phyloP scores from a whole-genome alignment of 2,888 invertebrate species.

The Antheraea yamamai region DNA sequence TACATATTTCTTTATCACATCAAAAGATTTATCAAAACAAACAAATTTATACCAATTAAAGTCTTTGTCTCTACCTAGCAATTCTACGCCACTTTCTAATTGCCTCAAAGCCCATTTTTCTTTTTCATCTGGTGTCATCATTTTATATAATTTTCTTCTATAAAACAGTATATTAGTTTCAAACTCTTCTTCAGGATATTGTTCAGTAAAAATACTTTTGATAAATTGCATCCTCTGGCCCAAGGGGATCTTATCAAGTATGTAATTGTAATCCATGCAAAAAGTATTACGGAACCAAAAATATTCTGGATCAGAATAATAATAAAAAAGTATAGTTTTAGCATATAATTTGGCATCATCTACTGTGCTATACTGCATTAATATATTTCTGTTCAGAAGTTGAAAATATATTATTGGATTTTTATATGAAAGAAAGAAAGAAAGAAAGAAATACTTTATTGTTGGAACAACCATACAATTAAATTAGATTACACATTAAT shows the following conservation, averaged over 20 bases:
- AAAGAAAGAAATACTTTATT: too few relatives aligned
- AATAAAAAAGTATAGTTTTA: constrained; percentile 12
- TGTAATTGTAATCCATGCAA: not conserved
- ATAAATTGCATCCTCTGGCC: constrained; percentile 8
- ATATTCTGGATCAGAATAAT: not conserved
- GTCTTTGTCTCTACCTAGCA: constrained; percentile 34
- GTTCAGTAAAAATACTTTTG: constrained; percentile 10
- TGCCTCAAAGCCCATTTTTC: constrained; percentile 44
- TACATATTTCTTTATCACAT: constrained; percentile 27
- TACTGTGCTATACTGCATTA: not conserved
- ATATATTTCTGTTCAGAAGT: constrained; percentile 11
- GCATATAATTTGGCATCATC: constrained; percentile 19
- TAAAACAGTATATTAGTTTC: constrained; percentile 16
- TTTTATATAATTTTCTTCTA: constrained; percentile 9
- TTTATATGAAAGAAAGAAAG: too few relatives aligned
- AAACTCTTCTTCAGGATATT: constrained; percentile 12
- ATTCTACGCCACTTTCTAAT: constrained; percentile 35
- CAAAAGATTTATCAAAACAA: constrained; percentile 35
- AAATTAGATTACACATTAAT: too few relatives aligned
- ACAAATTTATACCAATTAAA: constrained; percentile 43
- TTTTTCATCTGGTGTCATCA: constrained; percentile 32
- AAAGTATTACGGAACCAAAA: constrained; percentile 3
- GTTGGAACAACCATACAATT: too few relatives aligned
- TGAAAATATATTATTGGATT: not conserved
- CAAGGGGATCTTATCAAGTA: constrained; percentile 11